Evolutionary conservation across 2,888 invertebrate genomes (phyloP).

Genomic region (Cataglyphis altisquamis): DNA sequence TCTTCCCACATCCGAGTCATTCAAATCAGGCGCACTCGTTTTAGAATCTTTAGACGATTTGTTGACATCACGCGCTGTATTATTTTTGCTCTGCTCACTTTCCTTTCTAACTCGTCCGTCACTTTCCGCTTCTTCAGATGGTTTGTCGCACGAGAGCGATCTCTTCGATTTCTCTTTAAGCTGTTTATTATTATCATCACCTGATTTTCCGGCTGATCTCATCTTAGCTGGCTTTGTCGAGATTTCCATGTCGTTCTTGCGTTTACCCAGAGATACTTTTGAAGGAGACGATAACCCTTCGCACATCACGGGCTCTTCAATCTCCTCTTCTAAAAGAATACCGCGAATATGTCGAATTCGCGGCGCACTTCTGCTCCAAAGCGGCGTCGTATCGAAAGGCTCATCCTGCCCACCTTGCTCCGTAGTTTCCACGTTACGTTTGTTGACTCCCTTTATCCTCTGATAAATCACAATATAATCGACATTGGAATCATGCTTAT

Average conservation of each 20-base stretch:
- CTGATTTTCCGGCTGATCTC: conserved; percentile 72
- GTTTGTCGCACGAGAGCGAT: conserved; percentile 65
- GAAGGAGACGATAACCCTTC: conserved; percentile 35
- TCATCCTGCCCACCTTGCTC: conserved; percentile 79
- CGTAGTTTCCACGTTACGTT: conserved; percentile 76
- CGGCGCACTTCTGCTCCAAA: conserved; percentile 89
- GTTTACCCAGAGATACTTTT: conserved; percentile 70
- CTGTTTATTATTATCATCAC: conserved; percentile 71
- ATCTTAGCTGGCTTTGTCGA: conserved; percentile 70
- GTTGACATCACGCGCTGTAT: neutral
- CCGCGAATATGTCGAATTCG: conserved; percentile 88
- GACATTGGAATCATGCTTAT: conserved; percentile 87
- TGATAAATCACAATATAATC: conserved; percentile 87
- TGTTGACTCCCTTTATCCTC: conserved; percentile 83
- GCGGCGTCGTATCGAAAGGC: conserved; percentile 88
- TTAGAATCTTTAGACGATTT: neutral
- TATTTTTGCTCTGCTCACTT: neutral
- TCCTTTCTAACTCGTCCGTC: neutral
- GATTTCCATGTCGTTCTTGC: conserved; percentile 76
- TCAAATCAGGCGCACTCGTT: conserved; percentile 34
- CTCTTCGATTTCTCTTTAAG: conserved; percentile 68
- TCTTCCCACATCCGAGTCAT: conserved; percentile 66
- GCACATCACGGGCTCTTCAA: conserved; percentile 72
- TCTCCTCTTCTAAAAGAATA: conserved; percentile 88
- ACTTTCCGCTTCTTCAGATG: conserved; percentile 38